phyloP scores from a whole-genome alignment of 2,797 vertebrate species.

The Yasuhikotakia modesta region DNA sequence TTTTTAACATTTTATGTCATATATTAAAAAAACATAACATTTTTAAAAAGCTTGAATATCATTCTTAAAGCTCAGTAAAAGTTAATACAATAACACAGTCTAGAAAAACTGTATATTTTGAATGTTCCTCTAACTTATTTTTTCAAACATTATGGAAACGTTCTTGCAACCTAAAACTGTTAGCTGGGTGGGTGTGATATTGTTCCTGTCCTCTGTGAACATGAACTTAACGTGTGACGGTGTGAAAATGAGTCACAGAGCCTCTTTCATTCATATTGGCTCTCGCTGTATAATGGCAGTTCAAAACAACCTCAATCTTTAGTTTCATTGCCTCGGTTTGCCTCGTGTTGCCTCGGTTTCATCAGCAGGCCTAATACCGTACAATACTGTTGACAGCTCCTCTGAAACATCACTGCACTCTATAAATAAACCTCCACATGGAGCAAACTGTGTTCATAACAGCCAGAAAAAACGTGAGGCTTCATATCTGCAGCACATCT shows the following conservation, averaged over 20 bases:
- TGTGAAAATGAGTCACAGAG: neutral
- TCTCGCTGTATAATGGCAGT: neutral
- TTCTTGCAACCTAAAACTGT: too few relatives aligned
- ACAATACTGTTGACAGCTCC: constrained; percentile 4
- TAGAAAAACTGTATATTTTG: too few relatives aligned
- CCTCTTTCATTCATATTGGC: neutral
- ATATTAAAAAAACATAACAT: too few relatives aligned
- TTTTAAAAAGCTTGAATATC: too few relatives aligned
- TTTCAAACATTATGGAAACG: too few relatives aligned
- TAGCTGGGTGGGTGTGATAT: neutral
- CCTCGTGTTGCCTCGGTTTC: constrained; percentile 40
- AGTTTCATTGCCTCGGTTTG: constrained; percentile 1
- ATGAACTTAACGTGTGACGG: neutral
- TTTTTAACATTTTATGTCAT: too few relatives aligned
- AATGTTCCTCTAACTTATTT: too few relatives aligned
- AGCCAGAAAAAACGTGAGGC: constrained; percentile 17
- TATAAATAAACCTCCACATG: constrained; percentile 36
- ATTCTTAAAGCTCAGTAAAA: too few relatives aligned
- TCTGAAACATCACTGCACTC: constrained; percentile 33
- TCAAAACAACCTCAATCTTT: constrained; percentile 4
- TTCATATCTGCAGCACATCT: constrained; percentile 10
- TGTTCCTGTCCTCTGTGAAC: neutral
- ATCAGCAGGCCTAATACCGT: constrained; percentile 10
- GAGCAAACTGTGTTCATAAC: constrained; percentile 28
- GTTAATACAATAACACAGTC: too few relatives aligned